Evolutionary conservation across 1,140 invertebrate species (phyloP), one percentile per base, ranked within the genome.

Genomic region (Ceratitis capitata): DNA sequence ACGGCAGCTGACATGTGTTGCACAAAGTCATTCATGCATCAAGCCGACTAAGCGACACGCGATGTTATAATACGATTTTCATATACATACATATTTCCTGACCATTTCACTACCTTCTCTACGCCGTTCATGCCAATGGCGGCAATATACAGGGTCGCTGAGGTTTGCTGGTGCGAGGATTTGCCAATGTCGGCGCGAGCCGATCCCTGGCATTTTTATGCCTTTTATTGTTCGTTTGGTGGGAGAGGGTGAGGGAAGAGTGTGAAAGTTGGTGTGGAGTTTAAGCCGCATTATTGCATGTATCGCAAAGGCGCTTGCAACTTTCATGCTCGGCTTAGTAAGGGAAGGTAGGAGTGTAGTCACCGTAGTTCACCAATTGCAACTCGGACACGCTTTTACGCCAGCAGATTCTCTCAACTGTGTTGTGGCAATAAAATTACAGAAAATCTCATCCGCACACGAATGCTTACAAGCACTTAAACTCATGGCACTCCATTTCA

Each of bases 381-480:
- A 64, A 14, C 10, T 29, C 7, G 58, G 14, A 35, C 29, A 29
- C 29, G 4, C 35, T 69, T 26, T 29, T 5, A 32, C 29, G 7
- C 14, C 61, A 69, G 12, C 29, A 39, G 9, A 69, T 69, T 3
- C 14, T n/a, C 14, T 29, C 61, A 69, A 35, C 32, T 69, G 32
- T 19, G 61, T 69, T 61, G 61, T 19, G 32, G 16, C 32, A 69
- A 69, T 69, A 69, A 69, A 69, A 69, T 69, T 39, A 39, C 16
- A 29, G 61, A 29, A 69, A 69, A 69, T 69, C 61, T 69, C 61
- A 14, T 69, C 61, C 61, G 61, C 35, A 69, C 61, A 32, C 32
- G 16, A 69, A 69, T 64, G 61, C 61, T 69, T 69, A 69, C 61
- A 69, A 69, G 61, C 61, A 69, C 29, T 19, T 69, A 39, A 69